Base-by-base conservation (phyloP, 2,888 invertebrate species). In the Teinopalpus imperialis region DNA sequence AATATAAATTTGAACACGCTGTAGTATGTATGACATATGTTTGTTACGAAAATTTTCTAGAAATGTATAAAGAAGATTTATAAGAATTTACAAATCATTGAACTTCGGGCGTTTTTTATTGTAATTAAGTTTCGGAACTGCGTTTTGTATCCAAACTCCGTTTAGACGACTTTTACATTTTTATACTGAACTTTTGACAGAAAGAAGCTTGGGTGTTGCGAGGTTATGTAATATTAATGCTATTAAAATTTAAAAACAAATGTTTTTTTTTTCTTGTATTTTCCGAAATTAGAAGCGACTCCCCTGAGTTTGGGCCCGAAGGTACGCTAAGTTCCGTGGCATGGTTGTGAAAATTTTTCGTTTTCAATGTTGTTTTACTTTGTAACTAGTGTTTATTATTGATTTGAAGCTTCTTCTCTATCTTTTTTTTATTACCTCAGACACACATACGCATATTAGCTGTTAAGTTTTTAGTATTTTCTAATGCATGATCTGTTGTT, bases 401-500 rank as follows among this genome's bases (percentile, higher is more conserved):
- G 12, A n/a, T 35, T 10, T n/a, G n/a, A 23, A n/a, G 44, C 37
- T 39, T 44, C 12, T 37, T 44, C 13, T 13, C 8, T 48, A 26
- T 13, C 42, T 39, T 47, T 43, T 31, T 30, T 16, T 8, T 13
- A 32, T 46, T 27, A 2, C 9, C 56, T 60, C 59, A n/a, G 64
- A 69, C 77, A 81, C 81, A 82, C 79, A 80, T 79, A 74, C 75
- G 68, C 78, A 77, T 74, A 62, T 77, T 80, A 77, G 74, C 67
- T 58, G 56, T 56, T 31, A 41, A 20, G 43, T 46, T 49, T 5
- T 40, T 54, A 41, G 48, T 48, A 49, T 43, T 41, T 43, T 31
- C 31, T 40, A 13, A 21, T 54, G 66, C 68, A 68, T 69, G 63
- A 39, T 37, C 47, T 48, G 37, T 0, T 2, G 47, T 49, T 37